A percentile compares a stretch with the other conserved stretches of the same genome.
Evolutionary conservation across 2,113 vertebrate species (phyloP).

Genomic region (Tetrax tetrax): DNA sequence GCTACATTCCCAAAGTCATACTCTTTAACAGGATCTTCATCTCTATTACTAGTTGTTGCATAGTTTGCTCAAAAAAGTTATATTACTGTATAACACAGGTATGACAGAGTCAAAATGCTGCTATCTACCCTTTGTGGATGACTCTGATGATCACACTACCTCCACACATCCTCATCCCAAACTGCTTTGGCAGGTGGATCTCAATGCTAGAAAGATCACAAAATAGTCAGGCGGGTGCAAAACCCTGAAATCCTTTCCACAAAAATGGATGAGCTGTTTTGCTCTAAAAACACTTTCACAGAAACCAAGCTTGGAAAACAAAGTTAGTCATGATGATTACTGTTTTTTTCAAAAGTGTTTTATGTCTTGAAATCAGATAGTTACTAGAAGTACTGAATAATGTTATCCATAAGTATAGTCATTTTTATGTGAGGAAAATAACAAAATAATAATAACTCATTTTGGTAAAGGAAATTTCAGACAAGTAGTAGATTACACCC

Average conservation of each 20-base stretch:
- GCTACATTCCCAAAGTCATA: not conserved
- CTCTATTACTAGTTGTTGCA: not conserved
- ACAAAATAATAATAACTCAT: not conserved
- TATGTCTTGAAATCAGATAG: not conserved
- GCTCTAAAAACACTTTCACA: not conserved
- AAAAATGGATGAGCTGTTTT: not conserved
- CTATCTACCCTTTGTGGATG: not conserved
- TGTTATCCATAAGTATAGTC: not conserved
- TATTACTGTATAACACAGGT: accelerated
- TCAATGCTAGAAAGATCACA: not conserved
- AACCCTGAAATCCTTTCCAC: not conserved
- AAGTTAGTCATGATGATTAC: not conserved
- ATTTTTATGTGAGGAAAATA: not conserved
- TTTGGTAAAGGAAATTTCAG: not conserved
- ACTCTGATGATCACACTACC: not conserved
- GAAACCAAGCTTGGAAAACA: not conserved
- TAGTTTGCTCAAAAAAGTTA: not conserved
- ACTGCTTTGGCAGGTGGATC: not conserved
- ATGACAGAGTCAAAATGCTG: not conserved
- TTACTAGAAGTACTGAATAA: not conserved
- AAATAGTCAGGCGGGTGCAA: not conserved
- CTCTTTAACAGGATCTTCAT: not conserved
- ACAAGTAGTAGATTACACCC: not conserved
- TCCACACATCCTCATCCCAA: accelerated
- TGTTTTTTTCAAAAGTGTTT: not conserved